These are phyloP conservation scores for Lacerta bilineata DNA, from an alignment of 2,797 vertebrate species.

Conservation along the genomic window DNA sequence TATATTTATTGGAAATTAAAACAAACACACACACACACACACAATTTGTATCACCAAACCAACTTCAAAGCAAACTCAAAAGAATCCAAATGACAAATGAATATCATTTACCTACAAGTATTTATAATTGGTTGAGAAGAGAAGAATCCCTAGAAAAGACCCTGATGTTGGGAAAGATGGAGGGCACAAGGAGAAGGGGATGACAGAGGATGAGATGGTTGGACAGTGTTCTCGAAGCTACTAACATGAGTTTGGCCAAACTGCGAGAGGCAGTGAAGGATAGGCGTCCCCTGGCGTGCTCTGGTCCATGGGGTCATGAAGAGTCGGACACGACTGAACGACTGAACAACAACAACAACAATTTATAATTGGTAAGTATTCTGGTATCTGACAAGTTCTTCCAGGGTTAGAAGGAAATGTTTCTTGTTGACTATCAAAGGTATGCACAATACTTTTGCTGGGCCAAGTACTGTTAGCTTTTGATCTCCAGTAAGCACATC, in stretches of 20 bases:
- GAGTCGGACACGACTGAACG: too few species aligned
- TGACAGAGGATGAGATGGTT: too few species aligned
- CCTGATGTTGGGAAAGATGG: too few species aligned
- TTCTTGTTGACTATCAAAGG: slow-evolving; percentile 1
- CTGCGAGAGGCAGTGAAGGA: too few species aligned
- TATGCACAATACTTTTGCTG: not conserved
- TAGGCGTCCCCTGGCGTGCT: too few species aligned
- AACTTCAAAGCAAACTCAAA: not conserved
- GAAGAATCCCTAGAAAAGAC: too few species aligned
- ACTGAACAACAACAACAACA: too few species aligned
- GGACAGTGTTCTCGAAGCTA: too few species aligned
- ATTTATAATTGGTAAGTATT: not conserved
- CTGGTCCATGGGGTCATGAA: too few species aligned
- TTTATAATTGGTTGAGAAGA: not conserved
- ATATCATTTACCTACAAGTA: not conserved
- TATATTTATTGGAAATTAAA: not conserved
- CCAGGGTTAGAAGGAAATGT: not conserved
- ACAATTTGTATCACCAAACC: not conserved
- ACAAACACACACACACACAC: too few species aligned
- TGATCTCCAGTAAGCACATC: not conserved
- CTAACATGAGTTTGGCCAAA: too few species aligned
- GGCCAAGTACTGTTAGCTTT: not conserved
- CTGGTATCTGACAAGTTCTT: not conserved
- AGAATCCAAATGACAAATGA: slow-evolving; percentile 27
- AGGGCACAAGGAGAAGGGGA: too few species aligned